Evolutionary conservation across 1,140 invertebrate genomes (phyloP).

Genomic region (Artemia franciscana): DNA sequence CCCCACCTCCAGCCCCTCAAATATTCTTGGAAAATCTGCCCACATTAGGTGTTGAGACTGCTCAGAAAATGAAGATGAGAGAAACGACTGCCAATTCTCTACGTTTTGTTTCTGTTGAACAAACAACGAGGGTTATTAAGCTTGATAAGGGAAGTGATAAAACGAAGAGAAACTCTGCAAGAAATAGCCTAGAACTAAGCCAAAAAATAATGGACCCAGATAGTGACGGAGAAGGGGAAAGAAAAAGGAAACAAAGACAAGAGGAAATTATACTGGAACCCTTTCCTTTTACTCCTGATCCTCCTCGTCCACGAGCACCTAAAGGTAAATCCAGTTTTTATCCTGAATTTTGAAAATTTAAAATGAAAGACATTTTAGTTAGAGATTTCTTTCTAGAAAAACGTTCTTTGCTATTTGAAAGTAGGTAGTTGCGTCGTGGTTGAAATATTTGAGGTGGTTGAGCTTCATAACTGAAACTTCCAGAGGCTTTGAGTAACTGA

Average conservation of each 20-base stretch:
- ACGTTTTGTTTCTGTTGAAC: slow-evolving; percentile 36
- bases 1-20: slow-evolving; percentile 20
- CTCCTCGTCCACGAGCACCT: slow-evolving; percentile 17
- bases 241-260: slow-evolving; percentile 2
- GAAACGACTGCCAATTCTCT: slow-evolving; percentile 36
- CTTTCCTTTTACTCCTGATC: slow-evolving; percentile 25
- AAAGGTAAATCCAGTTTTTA: neutral
- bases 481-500: no score
- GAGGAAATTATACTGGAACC: slow-evolving; percentile 18
- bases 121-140: slow-evolving; percentile 38
- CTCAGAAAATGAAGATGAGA: slow-evolving; percentile 37
- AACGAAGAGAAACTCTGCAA: no score
- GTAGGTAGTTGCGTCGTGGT: no score
- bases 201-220: no score
- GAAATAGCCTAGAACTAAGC: no score
- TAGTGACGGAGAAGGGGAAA: slow-evolving; percentile 1
- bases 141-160: slow-evolving; percentile 34
- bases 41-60: slow-evolving; percentile 25
- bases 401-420: no score
- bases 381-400: no score
- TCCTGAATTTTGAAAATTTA: no score
- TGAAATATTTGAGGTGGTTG: no score
- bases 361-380: no score
- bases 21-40: neutral
- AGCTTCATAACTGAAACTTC: no score